A percentile compares a stretch with the other conserved stretches of the same genome.
phyloP scores from a whole-genome alignment of 2,113 vertebrate genomes.

The Hipposideros armiger region DNA sequence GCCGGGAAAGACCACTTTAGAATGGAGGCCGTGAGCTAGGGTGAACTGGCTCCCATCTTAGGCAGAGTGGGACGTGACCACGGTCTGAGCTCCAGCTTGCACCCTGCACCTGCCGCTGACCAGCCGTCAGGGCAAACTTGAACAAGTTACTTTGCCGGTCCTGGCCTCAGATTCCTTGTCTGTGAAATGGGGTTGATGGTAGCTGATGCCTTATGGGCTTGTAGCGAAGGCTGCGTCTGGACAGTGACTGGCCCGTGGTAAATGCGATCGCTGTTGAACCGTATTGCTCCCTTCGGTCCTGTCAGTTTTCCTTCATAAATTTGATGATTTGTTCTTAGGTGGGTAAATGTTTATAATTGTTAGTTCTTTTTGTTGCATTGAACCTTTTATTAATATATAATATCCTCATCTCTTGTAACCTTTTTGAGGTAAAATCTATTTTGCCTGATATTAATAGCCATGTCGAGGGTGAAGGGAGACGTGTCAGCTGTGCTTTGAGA shows the following conservation, averaged over 20 bases:
- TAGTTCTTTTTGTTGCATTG: not conserved
- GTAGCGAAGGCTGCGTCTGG: accelerated
- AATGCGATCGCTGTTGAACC: no score
- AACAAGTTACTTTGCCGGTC: not conserved
- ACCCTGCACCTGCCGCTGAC: no score
- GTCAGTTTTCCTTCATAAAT: not conserved
- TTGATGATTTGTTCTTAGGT: not conserved
- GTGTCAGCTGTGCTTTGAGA: not conserved
- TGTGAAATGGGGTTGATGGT: not conserved
- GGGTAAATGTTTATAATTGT: not conserved
- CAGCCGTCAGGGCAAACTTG: not conserved
- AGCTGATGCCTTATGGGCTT: accelerated
- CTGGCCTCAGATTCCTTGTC: not conserved
- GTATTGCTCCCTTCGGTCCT: not conserved
- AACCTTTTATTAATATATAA: not conserved
- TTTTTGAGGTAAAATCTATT: not conserved
- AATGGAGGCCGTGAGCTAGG: not conserved
- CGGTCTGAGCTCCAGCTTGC: not conserved
- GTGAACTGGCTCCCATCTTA: not conserved
- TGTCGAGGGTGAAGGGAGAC: not conserved
- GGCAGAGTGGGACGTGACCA: not conserved
- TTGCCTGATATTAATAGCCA: not conserved
- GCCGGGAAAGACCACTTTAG: not conserved
- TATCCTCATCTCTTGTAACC: not conserved
- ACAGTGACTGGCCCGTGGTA: accelerated